These are phyloP conservation scores for Takifugu ocellatus DNA, from an alignment of 2,797 vertebrate genomes.

Conservation along the genomic window DNA sequence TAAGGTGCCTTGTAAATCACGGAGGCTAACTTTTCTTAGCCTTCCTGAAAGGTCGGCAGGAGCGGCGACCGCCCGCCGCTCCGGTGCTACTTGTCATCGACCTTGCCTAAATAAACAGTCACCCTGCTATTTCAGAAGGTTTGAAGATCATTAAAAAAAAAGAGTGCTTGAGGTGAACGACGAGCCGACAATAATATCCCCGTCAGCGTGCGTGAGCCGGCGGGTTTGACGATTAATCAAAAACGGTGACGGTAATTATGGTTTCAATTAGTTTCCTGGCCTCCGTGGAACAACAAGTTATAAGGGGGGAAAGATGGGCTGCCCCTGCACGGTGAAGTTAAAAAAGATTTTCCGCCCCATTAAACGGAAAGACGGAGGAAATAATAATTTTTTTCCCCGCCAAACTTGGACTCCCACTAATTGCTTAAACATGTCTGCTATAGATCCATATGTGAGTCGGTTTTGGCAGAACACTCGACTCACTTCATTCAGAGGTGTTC, in stretches of 20 bases:
- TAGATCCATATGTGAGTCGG: constrained; percentile 35
- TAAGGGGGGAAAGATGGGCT: constrained; percentile 37
- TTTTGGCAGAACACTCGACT: constrained; percentile 25
- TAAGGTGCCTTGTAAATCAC: constrained; percentile 69
- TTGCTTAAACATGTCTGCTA: constrained; percentile 63
- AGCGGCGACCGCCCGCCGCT: constrained; percentile 48
- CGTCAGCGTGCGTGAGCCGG: constrained; percentile 13
- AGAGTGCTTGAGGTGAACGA: constrained; percentile 59
- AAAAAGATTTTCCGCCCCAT: constrained; percentile 58
- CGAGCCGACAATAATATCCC: constrained; percentile 19
- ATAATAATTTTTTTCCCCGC: constrained; percentile 48
- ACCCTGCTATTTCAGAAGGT: constrained; percentile 46
- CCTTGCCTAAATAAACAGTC: constrained; percentile 60
- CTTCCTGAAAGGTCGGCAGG: constrained; percentile 41
- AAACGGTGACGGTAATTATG: constrained; percentile 40
- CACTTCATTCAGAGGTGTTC: constrained; percentile 48
- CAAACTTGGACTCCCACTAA: constrained; percentile 49
- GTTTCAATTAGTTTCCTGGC: constrained; percentile 29
- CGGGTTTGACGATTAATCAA: constrained; percentile 42
- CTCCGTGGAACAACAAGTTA: constrained; percentile 34
- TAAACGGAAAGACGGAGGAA: constrained; percentile 26
- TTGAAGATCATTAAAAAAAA: constrained; percentile 59
- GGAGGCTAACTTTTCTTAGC: constrained; percentile 30
- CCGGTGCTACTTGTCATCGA: constrained; percentile 43
- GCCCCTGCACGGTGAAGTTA: constrained; percentile 35